phyloP scores from a whole-genome alignment of 2,888 invertebrate genomes.

The Trissolcus brochymenae region DNA sequence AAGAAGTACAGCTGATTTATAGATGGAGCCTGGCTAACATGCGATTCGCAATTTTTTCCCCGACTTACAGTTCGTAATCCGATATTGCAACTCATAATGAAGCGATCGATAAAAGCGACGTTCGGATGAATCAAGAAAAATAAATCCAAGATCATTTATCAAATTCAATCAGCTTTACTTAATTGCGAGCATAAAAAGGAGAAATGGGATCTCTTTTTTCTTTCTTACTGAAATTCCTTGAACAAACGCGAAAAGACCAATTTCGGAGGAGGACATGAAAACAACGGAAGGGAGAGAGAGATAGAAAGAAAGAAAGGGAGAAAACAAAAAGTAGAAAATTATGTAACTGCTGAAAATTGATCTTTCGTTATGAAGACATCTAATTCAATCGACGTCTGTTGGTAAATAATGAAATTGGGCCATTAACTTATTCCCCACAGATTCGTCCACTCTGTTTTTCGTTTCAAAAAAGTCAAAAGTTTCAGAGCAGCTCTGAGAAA shows the following conservation, averaged over 20 bases:
- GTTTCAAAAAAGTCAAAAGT: no score
- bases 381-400: constrained; percentile 6
- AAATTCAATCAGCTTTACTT: constrained; percentile 36
- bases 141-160: constrained; percentile 36
- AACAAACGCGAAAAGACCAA: constrained; percentile 4
- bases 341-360: constrained; percentile 11
- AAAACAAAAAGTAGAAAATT: neutral
- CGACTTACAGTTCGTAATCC: constrained; percentile 16
- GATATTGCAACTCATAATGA: constrained; percentile 35
- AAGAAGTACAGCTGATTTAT: constrained; percentile 3
- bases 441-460: no score
- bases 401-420: constrained; percentile 1
- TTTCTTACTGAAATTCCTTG: constrained; percentile 1
- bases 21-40: constrained; percentile 14
- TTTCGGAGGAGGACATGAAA: constrained; percentile 8
- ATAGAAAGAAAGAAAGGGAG: neutral
- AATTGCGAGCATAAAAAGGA: constrained; percentile 28
- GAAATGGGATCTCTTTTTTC: constrained; percentile 14
- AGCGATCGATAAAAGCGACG: constrained; percentile 30
- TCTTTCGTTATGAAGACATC: constrained; percentile 1
- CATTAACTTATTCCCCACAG: no score
- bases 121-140: constrained; percentile 31
- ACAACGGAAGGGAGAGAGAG: neutral
- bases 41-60: constrained; percentile 17
- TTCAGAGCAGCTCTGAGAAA: no score